Evolutionary conservation across 1,140 invertebrate species (phyloP).

Genomic region (Uloborus diversus): DNA sequence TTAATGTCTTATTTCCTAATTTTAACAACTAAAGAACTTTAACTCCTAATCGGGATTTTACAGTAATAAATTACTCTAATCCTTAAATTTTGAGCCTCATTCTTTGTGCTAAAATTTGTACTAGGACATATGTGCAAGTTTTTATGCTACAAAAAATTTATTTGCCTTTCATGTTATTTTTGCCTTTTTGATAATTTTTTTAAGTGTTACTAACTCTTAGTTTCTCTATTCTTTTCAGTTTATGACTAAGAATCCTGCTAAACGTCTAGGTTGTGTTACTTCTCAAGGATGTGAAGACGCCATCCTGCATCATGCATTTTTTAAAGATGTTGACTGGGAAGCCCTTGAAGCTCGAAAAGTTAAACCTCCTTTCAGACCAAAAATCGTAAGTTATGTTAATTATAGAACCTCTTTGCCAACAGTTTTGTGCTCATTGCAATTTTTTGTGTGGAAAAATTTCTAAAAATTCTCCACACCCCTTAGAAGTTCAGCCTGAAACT

Average conservation of each 20-base stretch:
- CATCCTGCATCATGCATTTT: slow-evolving; percentile 93
- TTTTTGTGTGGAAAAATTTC: too few relatives aligned
- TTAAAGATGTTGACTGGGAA: slow-evolving; percentile 96
- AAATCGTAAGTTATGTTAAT: slow-evolving; percentile 82
- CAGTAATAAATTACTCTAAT: too few relatives aligned
- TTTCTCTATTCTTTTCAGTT: slow-evolving; percentile 72
- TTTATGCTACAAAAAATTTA: too few relatives aligned
- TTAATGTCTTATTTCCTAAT: too few relatives aligned
- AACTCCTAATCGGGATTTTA: too few relatives aligned
- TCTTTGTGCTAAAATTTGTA: too few relatives aligned
- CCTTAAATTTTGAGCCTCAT: too few relatives aligned
- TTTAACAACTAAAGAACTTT: too few relatives aligned
- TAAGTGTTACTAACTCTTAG: not conserved
- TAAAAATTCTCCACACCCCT: too few relatives aligned
- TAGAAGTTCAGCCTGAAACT: too few relatives aligned
- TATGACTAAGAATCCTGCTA: slow-evolving; percentile 97
- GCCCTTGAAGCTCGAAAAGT: slow-evolving; percentile 88
- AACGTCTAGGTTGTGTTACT: slow-evolving; percentile 88
- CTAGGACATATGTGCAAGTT: too few relatives aligned
- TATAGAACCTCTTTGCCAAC: slow-evolving; percentile 3
- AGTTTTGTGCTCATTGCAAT: too few relatives aligned
- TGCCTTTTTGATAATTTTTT: not conserved
- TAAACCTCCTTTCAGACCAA: slow-evolving; percentile 96
- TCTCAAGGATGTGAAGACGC: slow-evolving; percentile 81
- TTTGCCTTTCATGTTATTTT: not conserved